Percentiles rank a stretch among this genome's conserved stretches.
phyloP scores from a whole-genome alignment of 2,888 invertebrate genomes.

The Microplitis manilae region DNA sequence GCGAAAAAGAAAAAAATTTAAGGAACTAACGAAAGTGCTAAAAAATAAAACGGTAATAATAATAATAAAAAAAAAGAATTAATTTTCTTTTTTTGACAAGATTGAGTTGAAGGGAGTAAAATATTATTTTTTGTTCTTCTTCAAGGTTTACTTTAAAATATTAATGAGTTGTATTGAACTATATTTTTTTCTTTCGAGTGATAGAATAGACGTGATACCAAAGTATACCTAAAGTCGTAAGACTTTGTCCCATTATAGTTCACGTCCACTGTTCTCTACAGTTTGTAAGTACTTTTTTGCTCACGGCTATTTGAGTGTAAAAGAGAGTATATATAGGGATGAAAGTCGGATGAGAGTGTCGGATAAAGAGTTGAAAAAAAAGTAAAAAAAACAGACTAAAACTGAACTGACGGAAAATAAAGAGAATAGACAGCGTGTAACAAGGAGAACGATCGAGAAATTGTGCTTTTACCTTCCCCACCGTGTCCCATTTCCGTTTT shows the following conservation, averaged over 20 bases:
- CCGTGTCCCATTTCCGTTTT: conserved; percentile 12
- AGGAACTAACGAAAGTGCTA: not conserved
- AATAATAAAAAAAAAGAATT: not conserved
- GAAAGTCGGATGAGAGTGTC: conserved; percentile 28
- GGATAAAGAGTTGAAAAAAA: conserved; percentile 15
- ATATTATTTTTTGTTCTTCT: conserved; percentile 6
- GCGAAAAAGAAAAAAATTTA: not conserved
- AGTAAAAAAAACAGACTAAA: conserved; percentile 25
- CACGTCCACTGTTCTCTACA: conserved; percentile 49
- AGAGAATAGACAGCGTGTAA: conserved; percentile 35
- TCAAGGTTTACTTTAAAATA: conserved; percentile 1
- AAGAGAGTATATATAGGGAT: conserved; percentile 17
- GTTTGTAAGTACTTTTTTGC: conserved; percentile 55
- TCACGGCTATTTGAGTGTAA: conserved; percentile 32
- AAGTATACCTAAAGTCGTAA: conserved; percentile 16
- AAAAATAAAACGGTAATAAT: conserved; percentile 2
- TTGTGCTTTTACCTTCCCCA: conserved; percentile 41
- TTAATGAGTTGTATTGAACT: not conserved
- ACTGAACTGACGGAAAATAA: conserved; percentile 41
- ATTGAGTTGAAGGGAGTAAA: not conserved
- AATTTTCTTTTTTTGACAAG: not conserved
- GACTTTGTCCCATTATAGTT: conserved; percentile 47
- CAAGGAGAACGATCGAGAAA: conserved; percentile 40
- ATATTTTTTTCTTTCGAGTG: not conserved
- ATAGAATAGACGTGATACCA: not conserved